These are phyloP conservation scores for Folsomia candida DNA, from an alignment of 2,888 invertebrate genomes.

Conservation along the genomic window DNA sequence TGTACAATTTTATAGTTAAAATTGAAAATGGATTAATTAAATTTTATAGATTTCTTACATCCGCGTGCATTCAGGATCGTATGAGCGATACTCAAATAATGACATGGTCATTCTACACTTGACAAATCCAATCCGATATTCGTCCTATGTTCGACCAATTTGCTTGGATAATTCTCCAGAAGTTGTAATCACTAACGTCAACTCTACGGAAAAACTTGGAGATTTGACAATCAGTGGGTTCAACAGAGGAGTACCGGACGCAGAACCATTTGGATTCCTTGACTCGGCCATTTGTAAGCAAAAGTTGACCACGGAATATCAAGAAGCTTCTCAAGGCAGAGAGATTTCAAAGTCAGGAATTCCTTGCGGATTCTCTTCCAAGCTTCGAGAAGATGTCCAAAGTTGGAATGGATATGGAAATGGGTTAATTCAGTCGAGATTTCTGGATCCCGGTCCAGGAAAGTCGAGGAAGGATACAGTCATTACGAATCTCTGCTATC, in stretches of 20 bases:
- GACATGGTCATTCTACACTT: constrained; percentile 33
- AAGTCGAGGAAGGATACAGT: not conserved
- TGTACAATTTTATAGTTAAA: not conserved
- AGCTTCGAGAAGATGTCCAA: constrained; percentile 17
- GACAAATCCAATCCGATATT: constrained; percentile 33
- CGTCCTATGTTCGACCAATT: constrained; percentile 33
- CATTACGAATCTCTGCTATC: constrained; percentile 26
- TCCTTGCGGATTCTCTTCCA: constrained; percentile 33
- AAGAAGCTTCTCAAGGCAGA: constrained; percentile 9
- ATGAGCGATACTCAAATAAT: constrained; percentile 25
- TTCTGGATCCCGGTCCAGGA: constrained; percentile 21
- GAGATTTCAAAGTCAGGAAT: constrained; percentile 5
- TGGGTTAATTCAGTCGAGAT: constrained; percentile 18
- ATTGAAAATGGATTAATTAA: not conserved
- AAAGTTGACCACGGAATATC: constrained; percentile 23
- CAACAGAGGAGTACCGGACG: constrained; percentile 19
- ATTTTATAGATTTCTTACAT: constrained; percentile 28
- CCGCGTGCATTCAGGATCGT: constrained; percentile 25
- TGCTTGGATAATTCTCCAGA: constrained; percentile 30
- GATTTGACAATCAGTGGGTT: constrained; percentile 28
- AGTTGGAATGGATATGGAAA: constrained; percentile 4
- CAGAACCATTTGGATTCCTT: constrained; percentile 28
- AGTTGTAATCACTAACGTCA: constrained; percentile 17
- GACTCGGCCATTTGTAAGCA: constrained; percentile 24
- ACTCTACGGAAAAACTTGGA: constrained; percentile 22